A percentile compares a stretch with the other conserved stretches of the same genome.
Conservation (phyloP, 2,888 invertebrate genomes). For the Nephrotoma flavescens region DNA sequence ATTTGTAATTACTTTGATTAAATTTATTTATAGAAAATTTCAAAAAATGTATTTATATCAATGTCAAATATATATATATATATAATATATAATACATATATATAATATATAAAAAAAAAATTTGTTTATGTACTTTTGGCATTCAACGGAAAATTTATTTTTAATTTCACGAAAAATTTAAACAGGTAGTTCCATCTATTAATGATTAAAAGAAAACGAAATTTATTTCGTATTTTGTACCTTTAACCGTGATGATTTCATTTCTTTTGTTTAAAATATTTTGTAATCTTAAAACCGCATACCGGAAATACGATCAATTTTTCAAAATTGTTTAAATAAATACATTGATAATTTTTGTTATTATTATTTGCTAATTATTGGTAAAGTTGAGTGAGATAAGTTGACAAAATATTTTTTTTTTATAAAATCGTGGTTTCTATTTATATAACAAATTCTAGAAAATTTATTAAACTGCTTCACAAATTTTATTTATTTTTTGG, state of each 20-base stretch:
- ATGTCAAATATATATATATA: neutral
- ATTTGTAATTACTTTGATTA: neutral
- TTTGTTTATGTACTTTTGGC: neutral
- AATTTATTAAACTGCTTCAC: neutral
- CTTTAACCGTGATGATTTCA: neutral
- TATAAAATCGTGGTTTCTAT: neutral
- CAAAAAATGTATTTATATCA: neutral
- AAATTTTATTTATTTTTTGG: neutral
- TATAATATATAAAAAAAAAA: neutral
- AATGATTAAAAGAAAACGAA: neutral
- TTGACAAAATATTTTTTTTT: neutral
- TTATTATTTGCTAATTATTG: neutral
- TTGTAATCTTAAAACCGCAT: neutral
- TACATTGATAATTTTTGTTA: too few species aligned
- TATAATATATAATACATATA: neutral
- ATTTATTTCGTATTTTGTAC: neutral
- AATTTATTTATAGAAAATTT: neutral
- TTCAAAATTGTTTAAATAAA: neutral
- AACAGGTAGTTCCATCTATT: neutral
- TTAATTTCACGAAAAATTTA: neutral
- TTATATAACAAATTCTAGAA: neutral
- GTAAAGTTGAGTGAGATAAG: neutral
- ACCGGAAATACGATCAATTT: neutral
- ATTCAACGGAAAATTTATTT: neutral
- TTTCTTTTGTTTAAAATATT: neutral